Evolutionary conservation across 1,140 invertebrate species (phyloP).

Genomic region (Stegodyphus mimosarum): DNA sequence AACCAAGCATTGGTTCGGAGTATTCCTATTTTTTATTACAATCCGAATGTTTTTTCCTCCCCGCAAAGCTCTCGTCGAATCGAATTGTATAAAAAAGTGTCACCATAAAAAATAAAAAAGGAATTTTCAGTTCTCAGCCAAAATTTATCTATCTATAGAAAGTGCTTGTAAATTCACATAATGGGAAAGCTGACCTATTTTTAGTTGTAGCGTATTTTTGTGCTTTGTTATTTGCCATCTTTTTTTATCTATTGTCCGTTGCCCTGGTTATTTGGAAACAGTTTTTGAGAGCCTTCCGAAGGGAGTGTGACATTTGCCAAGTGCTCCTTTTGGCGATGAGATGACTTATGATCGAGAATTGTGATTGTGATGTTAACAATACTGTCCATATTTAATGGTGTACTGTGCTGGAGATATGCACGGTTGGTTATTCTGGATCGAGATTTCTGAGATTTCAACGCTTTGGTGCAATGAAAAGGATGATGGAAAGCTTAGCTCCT

Average conservation of each 20-base stretch:
- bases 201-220: neutral
- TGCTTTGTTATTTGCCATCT: too few relatives aligned
- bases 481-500: neutral
- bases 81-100: too few relatives aligned
- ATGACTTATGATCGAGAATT: neutral
- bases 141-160: slow-evolving; percentile 10
- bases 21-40: neutral
- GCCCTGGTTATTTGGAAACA: too few relatives aligned
- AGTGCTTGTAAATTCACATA: slow-evolving; percentile 2
- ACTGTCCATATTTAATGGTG: slow-evolving; percentile 7
- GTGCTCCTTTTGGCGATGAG: neutral
- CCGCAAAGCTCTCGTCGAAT: too few relatives aligned
- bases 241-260: too few relatives aligned
- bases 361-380: slow-evolving; percentile 4
- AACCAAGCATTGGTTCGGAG: neutral
- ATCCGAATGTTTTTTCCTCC: neutral
- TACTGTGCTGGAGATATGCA: neutral
- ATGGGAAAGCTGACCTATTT: neutral
- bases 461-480: too few relatives aligned
- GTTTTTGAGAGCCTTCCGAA: neutral
- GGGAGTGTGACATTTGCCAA: slow-evolving; percentile 1
- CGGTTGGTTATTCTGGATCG: neutral
- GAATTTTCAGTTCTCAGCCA: neutral
- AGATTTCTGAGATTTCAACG: neutral
- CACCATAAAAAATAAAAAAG: neutral